Conservation (phyloP, 1,140 invertebrate species). For the Hirudo medicinalis region DNA sequence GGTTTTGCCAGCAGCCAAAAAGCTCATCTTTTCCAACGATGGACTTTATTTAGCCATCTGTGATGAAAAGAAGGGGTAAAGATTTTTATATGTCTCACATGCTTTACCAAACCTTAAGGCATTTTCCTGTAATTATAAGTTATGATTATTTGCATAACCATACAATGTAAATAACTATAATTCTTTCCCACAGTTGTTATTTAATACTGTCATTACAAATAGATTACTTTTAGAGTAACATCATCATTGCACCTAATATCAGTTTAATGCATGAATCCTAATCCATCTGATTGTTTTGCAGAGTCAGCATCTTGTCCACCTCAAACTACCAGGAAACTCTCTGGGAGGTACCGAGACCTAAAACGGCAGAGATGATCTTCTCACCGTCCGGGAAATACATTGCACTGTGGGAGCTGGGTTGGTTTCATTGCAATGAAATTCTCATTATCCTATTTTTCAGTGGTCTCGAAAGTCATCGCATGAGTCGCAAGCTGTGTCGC, state of each 20-base stretch:
- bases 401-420: background rate
- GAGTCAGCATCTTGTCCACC: background rate
- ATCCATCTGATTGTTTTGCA: background rate
- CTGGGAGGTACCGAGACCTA: background rate
- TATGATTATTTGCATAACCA: background rate
- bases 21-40: background rate
- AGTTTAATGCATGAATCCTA: too few species aligned
- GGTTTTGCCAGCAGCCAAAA: conserved; percentile 4
- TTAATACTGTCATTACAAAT: background rate
- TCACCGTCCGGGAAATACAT: background rate
- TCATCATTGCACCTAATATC: background rate
- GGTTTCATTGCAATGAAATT: too few species aligned
- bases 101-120: background rate
- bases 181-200: background rate
- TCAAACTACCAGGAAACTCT: background rate
- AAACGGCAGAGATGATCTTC: background rate
- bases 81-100: background rate
- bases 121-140: background rate
- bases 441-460: too few species aligned
- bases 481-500: too few species aligned
- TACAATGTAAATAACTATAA: background rate
- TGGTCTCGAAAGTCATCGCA: too few species aligned
- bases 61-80: conserved; percentile 2
- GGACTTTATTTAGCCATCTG: conserved; percentile 3
- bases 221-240: background rate